phyloP scores from a whole-genome alignment of 1,140 invertebrate genomes.

The Eupeodes corollae region DNA sequence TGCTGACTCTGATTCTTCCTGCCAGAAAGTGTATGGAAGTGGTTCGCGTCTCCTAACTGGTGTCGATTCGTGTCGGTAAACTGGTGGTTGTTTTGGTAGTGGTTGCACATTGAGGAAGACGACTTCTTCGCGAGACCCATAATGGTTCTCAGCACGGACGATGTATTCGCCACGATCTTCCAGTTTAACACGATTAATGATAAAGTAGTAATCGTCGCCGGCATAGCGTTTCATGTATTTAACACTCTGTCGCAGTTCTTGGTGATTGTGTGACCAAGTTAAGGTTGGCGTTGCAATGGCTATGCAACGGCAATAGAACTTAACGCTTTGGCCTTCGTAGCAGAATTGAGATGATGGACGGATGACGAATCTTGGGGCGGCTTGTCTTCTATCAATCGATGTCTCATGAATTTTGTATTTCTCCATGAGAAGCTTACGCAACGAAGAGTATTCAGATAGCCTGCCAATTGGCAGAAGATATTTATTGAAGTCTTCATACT shows the following conservation, averaged over 20 bases:
- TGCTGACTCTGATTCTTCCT: constrained; percentile 77
- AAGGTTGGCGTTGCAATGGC: constrained; percentile 87
- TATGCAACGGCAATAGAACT: constrained; percentile 94
- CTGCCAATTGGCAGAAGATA: constrained; percentile 89
- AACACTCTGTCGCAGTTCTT: constrained; percentile 90
- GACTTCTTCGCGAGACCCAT: constrained; percentile 90
- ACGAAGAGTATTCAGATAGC: constrained; percentile 90
- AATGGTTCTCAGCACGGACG: constrained; percentile 94
- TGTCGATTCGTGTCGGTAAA: constrained; percentile 62
- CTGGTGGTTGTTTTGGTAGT: constrained; percentile 66
- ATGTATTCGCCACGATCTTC: constrained; percentile 96
- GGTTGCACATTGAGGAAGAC: constrained; percentile 96
- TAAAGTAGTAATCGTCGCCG: constrained; percentile 93
- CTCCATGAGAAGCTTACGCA: constrained; percentile 91
- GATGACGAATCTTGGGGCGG: constrained; percentile 94
- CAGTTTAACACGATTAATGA: constrained; percentile 89
- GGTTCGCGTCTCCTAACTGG: constrained; percentile 63
- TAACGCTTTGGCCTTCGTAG: constrained; percentile 93
- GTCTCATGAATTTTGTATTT: constrained; percentile 95
- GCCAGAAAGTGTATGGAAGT: constrained; percentile 63
- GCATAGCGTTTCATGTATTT: constrained; percentile 98
- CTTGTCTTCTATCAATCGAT: constrained; percentile 92
- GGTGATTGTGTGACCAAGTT: constrained; percentile 89
- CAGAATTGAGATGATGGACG: constrained; percentile 89
- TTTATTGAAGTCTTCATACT: constrained; percentile 84